phyloP scores from a whole-genome alignment of 2,113 vertebrate genomes.

The Polypterus bichir region DNA sequence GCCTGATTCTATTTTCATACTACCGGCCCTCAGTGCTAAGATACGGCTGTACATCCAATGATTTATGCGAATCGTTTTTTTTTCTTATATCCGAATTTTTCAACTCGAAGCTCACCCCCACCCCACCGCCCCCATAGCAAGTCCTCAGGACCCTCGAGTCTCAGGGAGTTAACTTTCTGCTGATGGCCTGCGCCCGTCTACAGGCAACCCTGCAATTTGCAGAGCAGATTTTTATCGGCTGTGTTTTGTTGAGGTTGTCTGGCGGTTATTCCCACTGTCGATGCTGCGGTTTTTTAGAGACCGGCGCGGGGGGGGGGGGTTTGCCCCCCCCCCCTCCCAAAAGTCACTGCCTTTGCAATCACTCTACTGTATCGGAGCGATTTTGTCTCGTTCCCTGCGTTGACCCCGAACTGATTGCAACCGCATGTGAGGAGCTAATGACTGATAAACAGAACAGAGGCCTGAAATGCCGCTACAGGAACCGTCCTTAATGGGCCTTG shows the following conservation, averaged over 20 bases:
- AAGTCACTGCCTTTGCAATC: slow-evolving; percentile 3
- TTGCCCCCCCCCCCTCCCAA: background rate
- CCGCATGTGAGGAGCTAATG: slow-evolving; percentile 4
- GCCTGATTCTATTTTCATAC: too few relatives aligned
- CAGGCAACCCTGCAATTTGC: slow-evolving; percentile 9
- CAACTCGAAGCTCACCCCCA: too few relatives aligned
- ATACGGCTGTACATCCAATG: too few relatives aligned
- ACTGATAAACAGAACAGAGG: background rate
- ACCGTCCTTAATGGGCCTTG: too few relatives aligned
- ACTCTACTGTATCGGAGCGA: slow-evolving; percentile 5
- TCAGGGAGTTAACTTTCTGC: too few relatives aligned
- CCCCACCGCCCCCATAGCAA: too few relatives aligned
- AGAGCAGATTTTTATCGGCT: slow-evolving; percentile 14
- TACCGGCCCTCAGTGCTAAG: too few relatives aligned
- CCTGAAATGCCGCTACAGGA: background rate
- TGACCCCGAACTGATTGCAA: slow-evolving; percentile 18
- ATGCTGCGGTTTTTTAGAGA: slow-evolving; percentile 10
- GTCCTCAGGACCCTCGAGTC: too few relatives aligned
- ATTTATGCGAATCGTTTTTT: too few relatives aligned
- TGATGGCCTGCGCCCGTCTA: background rate
- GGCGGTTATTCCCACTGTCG: slow-evolving; percentile 12
- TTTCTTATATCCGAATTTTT: too few relatives aligned
- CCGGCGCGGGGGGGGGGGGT: background rate
- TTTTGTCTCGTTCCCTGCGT: slow-evolving; percentile 5
- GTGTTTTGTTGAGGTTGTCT: slow-evolving; percentile 10